Conservation (phyloP, 2,888 invertebrate species). For the Crepidodera aurea region DNA sequence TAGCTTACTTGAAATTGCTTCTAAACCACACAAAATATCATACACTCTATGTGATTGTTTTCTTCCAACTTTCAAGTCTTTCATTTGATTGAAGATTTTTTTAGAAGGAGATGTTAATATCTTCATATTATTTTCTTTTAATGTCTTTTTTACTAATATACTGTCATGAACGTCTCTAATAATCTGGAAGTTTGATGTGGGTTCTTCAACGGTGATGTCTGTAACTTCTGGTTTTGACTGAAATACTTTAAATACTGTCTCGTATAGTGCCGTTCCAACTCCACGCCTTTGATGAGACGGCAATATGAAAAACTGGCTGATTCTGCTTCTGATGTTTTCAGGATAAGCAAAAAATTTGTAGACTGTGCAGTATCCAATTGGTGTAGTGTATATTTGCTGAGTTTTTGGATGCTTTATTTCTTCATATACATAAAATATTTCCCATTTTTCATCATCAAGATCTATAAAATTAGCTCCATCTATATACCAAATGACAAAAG, state of each 20-base stretch:
- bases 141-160: slow-evolving; percentile 38
- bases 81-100: slow-evolving; percentile 42
- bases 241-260: slow-evolving; percentile 50
- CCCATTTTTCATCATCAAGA: slow-evolving; percentile 91
- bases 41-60: slow-evolving; percentile 47
- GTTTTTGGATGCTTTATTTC: slow-evolving; percentile 70
- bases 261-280: slow-evolving; percentile 80
- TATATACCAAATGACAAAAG: slow-evolving; percentile 93
- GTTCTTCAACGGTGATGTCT: slow-evolving; percentile 92
- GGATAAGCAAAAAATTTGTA: slow-evolving; percentile 97
- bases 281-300: slow-evolving; percentile 92
- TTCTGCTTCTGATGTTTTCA: slow-evolving; percentile 82
- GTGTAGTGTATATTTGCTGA: slow-evolving; percentile 69
- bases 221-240: slow-evolving; percentile 63
- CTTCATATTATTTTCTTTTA: slow-evolving; percentile 35
- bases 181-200: slow-evolving; percentile 88
- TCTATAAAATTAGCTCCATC: slow-evolving; percentile 97
- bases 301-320: slow-evolving; percentile 90
- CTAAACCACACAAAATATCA: slow-evolving; percentile 49
- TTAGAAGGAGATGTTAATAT: slow-evolving; percentile 33
- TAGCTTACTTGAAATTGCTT: slow-evolving; percentile 36
- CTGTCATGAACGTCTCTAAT: slow-evolving; percentile 73
- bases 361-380: slow-evolving; percentile 88
- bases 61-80: slow-evolving; percentile 47
- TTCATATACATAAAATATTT: slow-evolving; percentile 84